Conservation (phyloP, 2,113 vertebrate genomes). For the Ptilonorhynchus violaceus region DNA sequence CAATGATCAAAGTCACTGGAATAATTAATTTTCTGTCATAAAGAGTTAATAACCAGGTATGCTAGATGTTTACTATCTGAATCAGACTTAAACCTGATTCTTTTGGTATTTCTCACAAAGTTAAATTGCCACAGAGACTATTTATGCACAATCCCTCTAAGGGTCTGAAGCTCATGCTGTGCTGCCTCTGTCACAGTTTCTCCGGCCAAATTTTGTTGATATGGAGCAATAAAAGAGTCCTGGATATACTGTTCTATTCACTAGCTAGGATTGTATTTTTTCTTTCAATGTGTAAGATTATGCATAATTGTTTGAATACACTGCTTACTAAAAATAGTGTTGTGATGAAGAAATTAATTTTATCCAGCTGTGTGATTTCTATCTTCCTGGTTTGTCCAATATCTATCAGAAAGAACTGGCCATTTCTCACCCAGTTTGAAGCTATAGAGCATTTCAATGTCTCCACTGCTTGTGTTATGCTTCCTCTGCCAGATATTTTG, state of each 20-base stretch:
- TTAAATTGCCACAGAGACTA: not conserved
- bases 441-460: not conserved
- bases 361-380: not conserved
- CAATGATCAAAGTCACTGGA: not conserved
- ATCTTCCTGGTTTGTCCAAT: not conserved
- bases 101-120: not conserved
- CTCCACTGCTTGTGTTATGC: not conserved
- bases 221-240: not conserved
- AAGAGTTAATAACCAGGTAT: not conserved
- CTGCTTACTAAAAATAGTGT: not conserved
- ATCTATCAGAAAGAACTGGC: not conserved
- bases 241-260: not conserved
- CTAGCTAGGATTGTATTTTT: not conserved
- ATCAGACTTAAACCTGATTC: not conserved
- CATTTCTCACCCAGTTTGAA: not conserved
- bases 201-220: not conserved
- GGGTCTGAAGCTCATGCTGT: not conserved
- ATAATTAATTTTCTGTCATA: not conserved
- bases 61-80: not conserved
- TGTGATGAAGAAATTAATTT: not conserved
- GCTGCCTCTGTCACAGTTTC: rapidly evolving
- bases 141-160: rapidly evolving
- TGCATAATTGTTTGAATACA: not conserved
- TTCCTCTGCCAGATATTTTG: not conserved
- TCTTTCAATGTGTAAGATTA: not conserved